phyloP scores from a whole-genome alignment of 37 sponge, comb jelly and placozoan genomes.

The Hormiphora californensis region DNA sequence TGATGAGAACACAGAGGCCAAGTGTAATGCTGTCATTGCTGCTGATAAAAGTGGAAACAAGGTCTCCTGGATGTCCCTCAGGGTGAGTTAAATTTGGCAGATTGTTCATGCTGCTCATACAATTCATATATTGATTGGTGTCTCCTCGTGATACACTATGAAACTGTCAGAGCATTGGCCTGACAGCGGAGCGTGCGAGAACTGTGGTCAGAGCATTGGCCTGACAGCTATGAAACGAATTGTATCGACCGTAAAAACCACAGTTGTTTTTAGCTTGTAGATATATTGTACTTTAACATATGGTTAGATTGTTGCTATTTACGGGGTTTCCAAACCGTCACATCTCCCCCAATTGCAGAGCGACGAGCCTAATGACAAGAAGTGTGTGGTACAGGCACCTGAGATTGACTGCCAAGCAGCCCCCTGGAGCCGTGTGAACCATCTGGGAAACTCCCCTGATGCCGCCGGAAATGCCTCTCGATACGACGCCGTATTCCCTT shows the following conservation, averaged over 20 bases:
- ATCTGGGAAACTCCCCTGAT: not conserved
- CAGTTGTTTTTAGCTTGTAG: no score
- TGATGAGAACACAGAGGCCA: not conserved
- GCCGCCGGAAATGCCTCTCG: not conserved
- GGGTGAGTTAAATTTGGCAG: not conserved
- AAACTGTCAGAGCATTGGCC: no score
- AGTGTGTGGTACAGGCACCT: slow-evolving; percentile 26
- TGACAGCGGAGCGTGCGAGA: no score
- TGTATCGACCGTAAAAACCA: no score
- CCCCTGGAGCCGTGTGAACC: not conserved
- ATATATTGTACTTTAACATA: no score
- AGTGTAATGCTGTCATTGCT: slow-evolving; percentile 46
- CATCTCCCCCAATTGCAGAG: no score
- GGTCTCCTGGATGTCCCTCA: not conserved
- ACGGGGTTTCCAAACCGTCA: no score
- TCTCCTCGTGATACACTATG: no score
- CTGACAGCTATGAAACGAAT: no score
- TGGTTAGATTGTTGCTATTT: not conserved
- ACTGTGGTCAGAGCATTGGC: no score
- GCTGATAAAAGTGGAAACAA: slow-evolving; percentile 9
- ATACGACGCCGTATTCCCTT: slow-evolving; percentile 7
- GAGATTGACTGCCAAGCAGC: not conserved
- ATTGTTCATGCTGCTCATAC: not conserved
- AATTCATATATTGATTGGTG: not conserved
- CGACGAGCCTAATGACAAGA: not conserved